A percentile compares a stretch with the other conserved stretches of the same genome.
phyloP scores from a whole-genome alignment of 1,140 invertebrate genomes.

The Drosophila obscura region DNA sequence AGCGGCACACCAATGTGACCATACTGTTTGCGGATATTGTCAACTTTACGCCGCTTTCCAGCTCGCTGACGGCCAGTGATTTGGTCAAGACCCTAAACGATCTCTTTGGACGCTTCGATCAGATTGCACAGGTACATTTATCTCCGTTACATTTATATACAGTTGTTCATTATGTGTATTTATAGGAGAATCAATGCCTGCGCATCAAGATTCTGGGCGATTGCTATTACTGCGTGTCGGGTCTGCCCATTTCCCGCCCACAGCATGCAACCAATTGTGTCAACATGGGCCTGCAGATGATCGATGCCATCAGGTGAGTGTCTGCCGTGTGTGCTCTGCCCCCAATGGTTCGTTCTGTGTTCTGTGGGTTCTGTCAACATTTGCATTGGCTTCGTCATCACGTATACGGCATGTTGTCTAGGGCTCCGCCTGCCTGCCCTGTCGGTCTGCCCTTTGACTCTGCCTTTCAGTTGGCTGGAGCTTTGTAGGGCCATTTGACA shows the following conservation, averaged over 20 bases:
- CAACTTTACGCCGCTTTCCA: conserved; percentile 97
- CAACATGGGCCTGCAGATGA: conserved; percentile 98
- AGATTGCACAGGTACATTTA: conserved; percentile 93
- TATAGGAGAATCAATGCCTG: conserved; percentile 96
- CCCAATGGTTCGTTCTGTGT: not conserved
- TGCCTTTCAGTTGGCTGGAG: conserved; percentile 15
- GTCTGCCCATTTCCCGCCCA: conserved; percentile 94
- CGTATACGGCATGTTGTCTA: conserved; percentile 68
- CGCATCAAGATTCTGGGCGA: conserved; percentile 97
- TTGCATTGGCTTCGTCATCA: conserved; percentile 45
- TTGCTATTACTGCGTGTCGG: conserved; percentile 98
- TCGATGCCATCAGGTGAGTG: conserved; percentile 94
- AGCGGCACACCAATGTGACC: conserved; percentile 98
- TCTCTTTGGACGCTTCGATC: conserved; percentile 98
- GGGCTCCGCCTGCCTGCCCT: conserved; percentile 16
- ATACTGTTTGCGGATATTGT: conserved; percentile 99
- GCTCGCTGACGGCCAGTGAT: conserved; percentile 96
- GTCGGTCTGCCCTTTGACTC: conserved; percentile 46
- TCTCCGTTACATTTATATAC: not conserved
- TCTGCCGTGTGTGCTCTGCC: not conserved
- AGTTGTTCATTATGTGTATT: conserved; percentile 1
- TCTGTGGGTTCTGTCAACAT: conserved; percentile 46
- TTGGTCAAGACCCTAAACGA: conserved; percentile 97
- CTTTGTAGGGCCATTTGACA: conserved; percentile 40
- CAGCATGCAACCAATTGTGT: conserved; percentile 98